Conservation (phyloP, 2,113 vertebrate genomes). For the Lamprotornis superbus region DNA sequence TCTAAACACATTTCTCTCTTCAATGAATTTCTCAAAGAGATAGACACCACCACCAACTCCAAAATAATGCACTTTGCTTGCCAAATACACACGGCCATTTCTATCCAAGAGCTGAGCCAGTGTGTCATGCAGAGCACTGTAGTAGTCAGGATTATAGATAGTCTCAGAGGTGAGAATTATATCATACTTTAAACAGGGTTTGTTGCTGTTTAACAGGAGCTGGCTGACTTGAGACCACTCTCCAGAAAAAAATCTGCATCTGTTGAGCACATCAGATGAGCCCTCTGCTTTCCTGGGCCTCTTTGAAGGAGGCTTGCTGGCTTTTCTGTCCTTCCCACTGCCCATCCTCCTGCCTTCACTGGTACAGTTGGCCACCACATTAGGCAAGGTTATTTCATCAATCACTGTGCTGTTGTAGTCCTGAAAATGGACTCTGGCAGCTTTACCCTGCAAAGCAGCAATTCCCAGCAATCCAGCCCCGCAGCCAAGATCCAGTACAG, state of each 20-base stretch:
- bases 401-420: conserved; percentile 95
- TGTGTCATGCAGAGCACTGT: conserved; percentile 79
- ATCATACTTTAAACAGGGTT: conserved; percentile 79
- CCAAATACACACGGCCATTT: conserved; percentile 82
- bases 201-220: conserved; percentile 69
- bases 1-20: conserved; percentile 79
- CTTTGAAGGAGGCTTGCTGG: conserved; percentile 18
- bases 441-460: conserved; percentile 79
- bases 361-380: conserved; percentile 79
- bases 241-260: conserved; percentile 89
- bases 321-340: not conserved
- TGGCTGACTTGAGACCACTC: conserved; percentile 86
- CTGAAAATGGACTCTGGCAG: conserved; percentile 87
- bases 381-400: conserved; percentile 88
- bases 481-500: conserved; percentile 90
- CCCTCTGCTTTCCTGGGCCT: conserved; percentile 54
- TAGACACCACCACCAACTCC: conserved; percentile 89
- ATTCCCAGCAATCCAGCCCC: conserved; percentile 92
- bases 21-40: conserved; percentile 85
- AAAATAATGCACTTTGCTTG: conserved; percentile 94
- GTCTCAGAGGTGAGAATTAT: conserved; percentile 94
- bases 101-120: conserved; percentile 77
- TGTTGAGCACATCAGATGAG: conserved; percentile 20
- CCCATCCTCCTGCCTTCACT: not conserved
- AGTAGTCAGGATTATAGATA: conserved; percentile 89